Percentiles rank a stretch among this genome's conserved stretches.
These are phyloP conservation scores for Syritta pipiens DNA, from an alignment of 2,888 invertebrate genomes.

Conservation along the genomic window DNA sequence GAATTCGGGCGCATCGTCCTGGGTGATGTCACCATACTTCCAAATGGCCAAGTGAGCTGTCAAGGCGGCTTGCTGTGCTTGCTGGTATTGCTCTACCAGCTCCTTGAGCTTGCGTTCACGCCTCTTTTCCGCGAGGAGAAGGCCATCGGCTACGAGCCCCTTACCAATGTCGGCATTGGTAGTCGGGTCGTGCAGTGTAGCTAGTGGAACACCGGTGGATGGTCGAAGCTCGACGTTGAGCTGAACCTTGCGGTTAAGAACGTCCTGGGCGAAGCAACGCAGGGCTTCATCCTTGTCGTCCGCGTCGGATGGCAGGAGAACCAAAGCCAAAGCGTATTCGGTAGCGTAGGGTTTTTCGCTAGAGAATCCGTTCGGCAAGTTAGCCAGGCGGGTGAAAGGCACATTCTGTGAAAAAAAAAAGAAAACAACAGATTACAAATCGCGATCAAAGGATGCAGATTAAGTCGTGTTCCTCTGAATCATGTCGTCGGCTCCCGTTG, in stretches of 20 bases:
- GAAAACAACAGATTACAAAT: slow-evolving; percentile 3
- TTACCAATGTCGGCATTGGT: slow-evolving; percentile 82
- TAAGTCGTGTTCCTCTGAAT: slow-evolving; percentile 22
- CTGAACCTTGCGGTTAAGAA: slow-evolving; percentile 87
- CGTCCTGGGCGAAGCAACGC: slow-evolving; percentile 83
- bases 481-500: slow-evolving; percentile 53
- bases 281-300: slow-evolving; percentile 90
- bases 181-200: slow-evolving; percentile 77
- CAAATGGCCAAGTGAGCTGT: slow-evolving; percentile 93
- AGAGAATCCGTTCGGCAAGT: slow-evolving; percentile 88
- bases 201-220: slow-evolving; percentile 75
- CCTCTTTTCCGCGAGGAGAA: slow-evolving; percentile 88
- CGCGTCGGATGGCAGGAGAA: slow-evolving; percentile 91
- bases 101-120: slow-evolving; percentile 90
- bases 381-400: slow-evolving; percentile 86
- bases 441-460: not conserved
- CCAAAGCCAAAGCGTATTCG: slow-evolving; percentile 92
- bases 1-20: slow-evolving; percentile 79
- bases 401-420: slow-evolving; percentile 80
- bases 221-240: slow-evolving; percentile 90
- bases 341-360: slow-evolving; percentile 89
- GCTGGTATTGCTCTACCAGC: slow-evolving; percentile 89
- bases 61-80: slow-evolving; percentile 92
- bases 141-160: slow-evolving; percentile 91
- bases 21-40: slow-evolving; percentile 97